phyloP scores from a whole-genome alignment of 2,113 vertebrate species.

The Halichoerus grypus region DNA sequence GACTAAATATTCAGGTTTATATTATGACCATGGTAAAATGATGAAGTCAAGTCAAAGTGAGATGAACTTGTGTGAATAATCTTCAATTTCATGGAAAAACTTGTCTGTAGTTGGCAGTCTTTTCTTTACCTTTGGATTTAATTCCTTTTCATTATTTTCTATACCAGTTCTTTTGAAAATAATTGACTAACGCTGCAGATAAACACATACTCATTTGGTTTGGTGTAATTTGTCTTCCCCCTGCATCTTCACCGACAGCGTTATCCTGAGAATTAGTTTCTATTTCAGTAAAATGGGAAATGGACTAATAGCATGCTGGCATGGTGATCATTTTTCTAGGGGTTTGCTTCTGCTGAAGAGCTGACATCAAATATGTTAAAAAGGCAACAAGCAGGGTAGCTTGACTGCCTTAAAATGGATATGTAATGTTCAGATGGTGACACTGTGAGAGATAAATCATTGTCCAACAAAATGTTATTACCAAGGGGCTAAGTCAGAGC shows the following conservation, averaged over 20 bases:
- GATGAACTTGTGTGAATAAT: constrained; percentile 2
- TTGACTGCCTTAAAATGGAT: background rate
- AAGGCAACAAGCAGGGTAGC: background rate
- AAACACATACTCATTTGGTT: background rate
- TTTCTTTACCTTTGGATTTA: constrained; percentile 39
- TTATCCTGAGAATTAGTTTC: constrained; percentile 21
- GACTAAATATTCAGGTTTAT: background rate
- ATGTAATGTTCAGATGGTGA: background rate
- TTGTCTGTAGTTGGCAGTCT: background rate
- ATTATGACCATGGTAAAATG: background rate
- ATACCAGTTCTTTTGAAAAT: background rate
- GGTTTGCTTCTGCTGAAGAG: background rate
- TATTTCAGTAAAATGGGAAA: constrained; percentile 19
- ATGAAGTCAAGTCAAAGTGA: background rate
- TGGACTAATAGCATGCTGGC: background rate
- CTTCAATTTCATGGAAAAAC: background rate
- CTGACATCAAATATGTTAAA: background rate
- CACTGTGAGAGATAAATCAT: background rate
- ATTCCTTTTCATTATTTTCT: constrained; percentile 33
- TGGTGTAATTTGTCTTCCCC: background rate
- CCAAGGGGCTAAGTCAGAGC: background rate
- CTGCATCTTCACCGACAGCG: background rate
- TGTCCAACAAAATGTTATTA: background rate
- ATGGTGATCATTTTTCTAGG: background rate
- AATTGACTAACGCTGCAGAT: background rate